Evolutionary conservation across 2,113 vertebrate species (phyloP).

Genomic region (Ranitomeya variabilis): DNA sequence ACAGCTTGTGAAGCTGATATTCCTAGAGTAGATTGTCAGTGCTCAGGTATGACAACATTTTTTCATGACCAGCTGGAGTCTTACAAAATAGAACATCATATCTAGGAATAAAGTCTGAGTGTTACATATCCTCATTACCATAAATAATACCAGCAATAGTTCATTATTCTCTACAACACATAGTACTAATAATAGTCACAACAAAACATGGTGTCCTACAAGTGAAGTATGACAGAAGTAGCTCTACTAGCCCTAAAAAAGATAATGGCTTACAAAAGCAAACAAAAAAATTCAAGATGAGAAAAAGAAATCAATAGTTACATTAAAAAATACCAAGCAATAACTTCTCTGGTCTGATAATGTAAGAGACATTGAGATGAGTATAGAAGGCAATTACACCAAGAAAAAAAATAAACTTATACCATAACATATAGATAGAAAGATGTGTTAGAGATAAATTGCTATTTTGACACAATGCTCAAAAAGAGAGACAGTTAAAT

Average conservation of each 20-base stretch:
- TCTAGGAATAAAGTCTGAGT: constrained; percentile 20
- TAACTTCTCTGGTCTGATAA: too few species aligned
- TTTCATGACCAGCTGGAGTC: background rate
- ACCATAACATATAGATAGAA: too few species aligned
- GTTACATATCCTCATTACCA: background rate
- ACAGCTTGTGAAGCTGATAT: background rate
- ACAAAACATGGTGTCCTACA: background rate
- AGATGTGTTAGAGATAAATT: too few species aligned
- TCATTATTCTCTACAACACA: background rate
- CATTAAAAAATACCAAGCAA: too few species aligned
- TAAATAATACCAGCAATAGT: constrained; percentile 3
- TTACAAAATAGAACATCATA: constrained; percentile 1
- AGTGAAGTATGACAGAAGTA: background rate
- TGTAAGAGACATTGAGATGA: too few species aligned
- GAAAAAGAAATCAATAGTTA: too few species aligned
- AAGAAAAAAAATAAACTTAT: too few species aligned
- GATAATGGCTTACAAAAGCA: too few species aligned
- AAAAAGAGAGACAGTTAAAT: too few species aligned
- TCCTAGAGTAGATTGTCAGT: background rate
- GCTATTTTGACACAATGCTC: too few species aligned
- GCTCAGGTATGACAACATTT: background rate
- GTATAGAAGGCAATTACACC: too few species aligned
- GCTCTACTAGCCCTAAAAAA: background rate
- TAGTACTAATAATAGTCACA: background rate
- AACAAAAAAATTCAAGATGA: too few species aligned